phyloP scores from a whole-genome alignment of 2,113 vertebrate genomes.

The Cebus imitator region DNA sequence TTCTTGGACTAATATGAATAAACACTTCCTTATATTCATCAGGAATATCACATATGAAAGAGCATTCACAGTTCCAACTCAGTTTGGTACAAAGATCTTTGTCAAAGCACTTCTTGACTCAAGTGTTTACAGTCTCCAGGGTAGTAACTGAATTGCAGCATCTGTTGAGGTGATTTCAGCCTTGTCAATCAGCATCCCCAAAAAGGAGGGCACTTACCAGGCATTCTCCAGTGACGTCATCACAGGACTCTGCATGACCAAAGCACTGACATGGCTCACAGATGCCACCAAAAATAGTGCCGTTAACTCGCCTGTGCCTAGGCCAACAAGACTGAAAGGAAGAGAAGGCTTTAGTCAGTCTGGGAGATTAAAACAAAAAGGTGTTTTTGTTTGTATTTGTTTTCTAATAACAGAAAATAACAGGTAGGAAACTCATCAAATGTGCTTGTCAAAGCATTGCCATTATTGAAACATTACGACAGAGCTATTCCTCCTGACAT shows the following conservation, averaged over 20 bases:
- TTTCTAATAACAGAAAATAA: neutral
- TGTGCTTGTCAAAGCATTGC: constrained; percentile 30
- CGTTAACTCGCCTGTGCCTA: constrained; percentile 86
- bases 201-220: constrained; percentile 82
- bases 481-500: constrained; percentile 32
- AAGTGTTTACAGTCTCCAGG: neutral
- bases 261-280: constrained; percentile 89
- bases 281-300: constrained; percentile 86
- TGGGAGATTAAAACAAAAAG: neutral
- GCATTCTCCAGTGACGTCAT: constrained; percentile 88
- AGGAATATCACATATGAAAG: neutral
- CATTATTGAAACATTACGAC: constrained; percentile 20
- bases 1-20: constrained; percentile 45
- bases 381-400: neutral
- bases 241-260: constrained; percentile 86
- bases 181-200: neutral
- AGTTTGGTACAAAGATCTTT: constrained; percentile 24
- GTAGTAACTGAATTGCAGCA: neutral
- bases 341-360: neutral
- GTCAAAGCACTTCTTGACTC: constrained; percentile 31
- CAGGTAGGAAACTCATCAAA: constrained; percentile 9
- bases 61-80: constrained; percentile 23
- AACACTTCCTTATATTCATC: neutral
- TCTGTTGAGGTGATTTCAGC: neutral
- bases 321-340: constrained; percentile 86